Base-by-base conservation (phyloP, 2,113 vertebrate species). In the Oncorhynchus clarkii region DNA sequence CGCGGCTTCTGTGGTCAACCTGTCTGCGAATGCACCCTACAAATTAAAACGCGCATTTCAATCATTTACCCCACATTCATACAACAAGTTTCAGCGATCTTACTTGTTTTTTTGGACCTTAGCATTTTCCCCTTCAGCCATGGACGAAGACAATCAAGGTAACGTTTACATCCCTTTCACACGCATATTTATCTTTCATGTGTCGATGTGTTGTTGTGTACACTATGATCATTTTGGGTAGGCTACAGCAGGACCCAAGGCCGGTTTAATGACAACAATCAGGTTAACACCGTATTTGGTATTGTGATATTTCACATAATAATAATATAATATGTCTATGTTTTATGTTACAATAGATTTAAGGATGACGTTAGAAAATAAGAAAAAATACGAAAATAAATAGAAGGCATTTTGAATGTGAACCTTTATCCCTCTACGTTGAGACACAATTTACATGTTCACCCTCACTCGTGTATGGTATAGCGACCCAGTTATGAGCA, bases 101-200 rank as follows among this genome's bases (percentile, higher is more conserved):
- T 24, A 62, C 11, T 29, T n/a, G 20, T 22, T 80, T 76, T 70
- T 22, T 71, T 66, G 67, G 34, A 66, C 66, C 39, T 45, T 20
- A 24, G 78, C 7, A 82, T 79, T 66, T 72, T 70, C 48, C 72
- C 11, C 82, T 85, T 73, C 77, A 78, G 82, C 69, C 73, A 92
- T 92, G 92, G 91, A 93, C 72, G 92, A 92, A 72, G 90, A 93
- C 71, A 92, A 91, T 79, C 92, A 92, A 90, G 92, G 92, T 93
- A 34, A 2, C 34, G 34, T 34, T 34, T 34, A 91, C 78, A 64
- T 72, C 26, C 73, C 11, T 65, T 86, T 54, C 31, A 67, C n/a
- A n/a, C 49, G 39, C 20, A 13, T 70, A 45, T 39, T 7, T 22
- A 64, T 20, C 16, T 39, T 29, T 27, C 27, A 26, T 26, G 13